These are phyloP conservation scores for Atopsyche davidsoni DNA, from an alignment of 1,140 invertebrate genomes.

Conservation along the genomic window DNA sequence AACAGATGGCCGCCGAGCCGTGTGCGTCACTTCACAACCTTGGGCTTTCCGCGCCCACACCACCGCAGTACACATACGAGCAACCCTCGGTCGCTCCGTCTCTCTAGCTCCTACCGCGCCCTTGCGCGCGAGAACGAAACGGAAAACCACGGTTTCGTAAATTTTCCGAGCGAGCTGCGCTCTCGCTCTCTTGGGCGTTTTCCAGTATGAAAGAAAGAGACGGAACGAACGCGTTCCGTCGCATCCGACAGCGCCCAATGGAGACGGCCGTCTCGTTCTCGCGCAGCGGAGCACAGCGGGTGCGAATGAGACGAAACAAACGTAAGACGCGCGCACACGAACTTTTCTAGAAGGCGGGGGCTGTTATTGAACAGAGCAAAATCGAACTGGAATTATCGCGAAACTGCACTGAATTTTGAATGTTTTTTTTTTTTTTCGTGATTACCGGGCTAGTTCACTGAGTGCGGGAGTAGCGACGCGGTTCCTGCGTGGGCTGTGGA, in stretches of 20 bases:
- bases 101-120: slow-evolving; percentile 2
- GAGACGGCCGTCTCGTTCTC: slow-evolving; percentile 6
- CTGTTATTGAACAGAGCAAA: slow-evolving; percentile 19
- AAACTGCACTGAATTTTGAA: neutral
- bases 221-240: too few species aligned
- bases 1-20: slow-evolving; percentile 12
- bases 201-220: too few species aligned
- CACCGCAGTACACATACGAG: slow-evolving; percentile 8
- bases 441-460: neutral
- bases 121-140: slow-evolving; percentile 8
- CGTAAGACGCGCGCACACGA: slow-evolving; percentile 26
- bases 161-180: slow-evolving; percentile 1
- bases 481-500: slow-evolving; percentile 1
- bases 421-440: slow-evolving; percentile 7
- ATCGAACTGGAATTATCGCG: slow-evolving; percentile 5
- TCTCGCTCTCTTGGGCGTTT: too few species aligned
- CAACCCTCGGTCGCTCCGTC: slow-evolving; percentile 13
- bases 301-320: slow-evolving; percentile 14
- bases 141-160: slow-evolving; percentile 12
- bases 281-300: neutral
- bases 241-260: slow-evolving; percentile 10
- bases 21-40: slow-evolving; percentile 24
- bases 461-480: neutral
- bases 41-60: slow-evolving; percentile 15
- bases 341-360: slow-evolving; percentile 23